These are phyloP conservation scores for Myathropa florea DNA, from an alignment of 2,888 invertebrate species.

Conservation along the genomic window DNA sequence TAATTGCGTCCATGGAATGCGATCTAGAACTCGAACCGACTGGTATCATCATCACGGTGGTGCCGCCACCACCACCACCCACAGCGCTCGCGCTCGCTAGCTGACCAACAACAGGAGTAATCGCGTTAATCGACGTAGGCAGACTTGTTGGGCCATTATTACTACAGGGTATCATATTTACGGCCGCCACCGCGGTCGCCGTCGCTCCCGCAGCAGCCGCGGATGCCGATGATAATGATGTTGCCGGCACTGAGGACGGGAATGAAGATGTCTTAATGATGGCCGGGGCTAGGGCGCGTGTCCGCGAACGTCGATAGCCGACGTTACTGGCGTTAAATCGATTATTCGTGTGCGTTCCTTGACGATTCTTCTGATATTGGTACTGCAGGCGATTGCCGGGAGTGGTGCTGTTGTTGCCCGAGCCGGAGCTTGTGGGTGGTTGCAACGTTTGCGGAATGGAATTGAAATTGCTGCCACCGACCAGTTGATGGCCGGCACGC, in stretches of 20 bases:
- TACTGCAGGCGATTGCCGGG: constrained; percentile 72
- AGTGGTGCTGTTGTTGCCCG: constrained; percentile 48
- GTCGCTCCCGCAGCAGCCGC: constrained; percentile 48
- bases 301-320: constrained; percentile 77
- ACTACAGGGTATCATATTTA: constrained; percentile 65
- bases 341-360: constrained; percentile 78
- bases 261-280: constrained; percentile 71
- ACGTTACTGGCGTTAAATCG: constrained; percentile 75
- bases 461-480: constrained; percentile 63
- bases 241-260: constrained; percentile 67
- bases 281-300: constrained; percentile 76
- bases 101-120: constrained; percentile 55
- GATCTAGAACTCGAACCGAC: constrained; percentile 76
- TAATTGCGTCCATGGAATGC: constrained; percentile 80
- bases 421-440: constrained; percentile 40
- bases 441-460: constrained; percentile 42
- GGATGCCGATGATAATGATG: constrained; percentile 58
- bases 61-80: constrained; percentile 63
- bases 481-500: constrained; percentile 60
- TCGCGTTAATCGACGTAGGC: constrained; percentile 67
- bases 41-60: constrained; percentile 67
- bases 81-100: constrained; percentile 56
- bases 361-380: constrained; percentile 79
- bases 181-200: constrained; percentile 39
- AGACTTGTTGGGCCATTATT: constrained; percentile 69